phyloP scores from a whole-genome alignment of 1,140 invertebrate species.

The Radopholus similis region DNA sequence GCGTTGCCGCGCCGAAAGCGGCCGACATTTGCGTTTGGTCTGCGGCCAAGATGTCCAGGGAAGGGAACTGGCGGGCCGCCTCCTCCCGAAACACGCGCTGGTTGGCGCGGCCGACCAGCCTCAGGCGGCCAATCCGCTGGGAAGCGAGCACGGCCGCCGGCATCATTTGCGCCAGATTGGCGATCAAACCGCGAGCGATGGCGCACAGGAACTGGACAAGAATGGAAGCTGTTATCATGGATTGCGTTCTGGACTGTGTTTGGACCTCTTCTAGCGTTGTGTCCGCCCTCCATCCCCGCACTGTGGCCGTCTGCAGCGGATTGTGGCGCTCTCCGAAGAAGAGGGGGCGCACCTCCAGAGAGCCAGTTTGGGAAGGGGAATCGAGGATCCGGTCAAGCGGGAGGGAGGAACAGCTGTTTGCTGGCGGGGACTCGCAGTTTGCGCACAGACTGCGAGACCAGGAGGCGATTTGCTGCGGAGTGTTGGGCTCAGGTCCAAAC shows the following conservation, averaged over 20 bases:
- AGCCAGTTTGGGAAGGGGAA: background rate
- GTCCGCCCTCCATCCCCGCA: background rate
- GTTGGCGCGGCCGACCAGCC: constrained; percentile 17
- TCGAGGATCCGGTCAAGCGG: background rate
- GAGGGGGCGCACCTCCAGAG: background rate
- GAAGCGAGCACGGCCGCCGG: background rate
- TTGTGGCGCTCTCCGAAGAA: background rate
- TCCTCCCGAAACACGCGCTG: constrained; percentile 18
- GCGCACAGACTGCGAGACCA: background rate
- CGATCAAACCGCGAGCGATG: constrained; percentile 28
- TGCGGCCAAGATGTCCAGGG: background rate
- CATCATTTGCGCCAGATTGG: constrained; percentile 25
- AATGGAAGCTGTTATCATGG: background rate
- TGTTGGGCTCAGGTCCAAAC: background rate
- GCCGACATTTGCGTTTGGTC: constrained; percentile 13
- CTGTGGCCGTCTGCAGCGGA: background rate
- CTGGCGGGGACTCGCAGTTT: background rate
- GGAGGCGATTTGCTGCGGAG: constrained; percentile 5
- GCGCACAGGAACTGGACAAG: constrained; percentile 15
- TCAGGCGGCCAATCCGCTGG: background rate
- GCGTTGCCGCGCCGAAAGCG: constrained; percentile 23
- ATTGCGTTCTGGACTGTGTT: background rate
- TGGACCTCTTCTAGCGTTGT: background rate
- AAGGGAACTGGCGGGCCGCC: constrained; percentile 1
- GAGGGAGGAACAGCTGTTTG: background rate